Conservation (phyloP, 1,140 invertebrate species). For the Dreissena polymorpha region DNA sequence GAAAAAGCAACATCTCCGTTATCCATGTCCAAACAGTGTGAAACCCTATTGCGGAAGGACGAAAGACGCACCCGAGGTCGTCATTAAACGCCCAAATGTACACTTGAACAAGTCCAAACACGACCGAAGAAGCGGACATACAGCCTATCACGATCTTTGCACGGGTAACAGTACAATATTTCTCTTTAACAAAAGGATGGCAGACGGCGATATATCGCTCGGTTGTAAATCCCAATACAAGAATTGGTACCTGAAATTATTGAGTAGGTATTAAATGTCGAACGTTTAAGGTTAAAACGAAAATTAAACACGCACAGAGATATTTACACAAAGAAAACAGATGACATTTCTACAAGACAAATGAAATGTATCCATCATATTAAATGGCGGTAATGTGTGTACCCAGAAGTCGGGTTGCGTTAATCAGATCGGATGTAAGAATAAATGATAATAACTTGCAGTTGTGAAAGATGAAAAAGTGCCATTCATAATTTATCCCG, state of each 20-base stretch:
- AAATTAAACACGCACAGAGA: too few relatives aligned
- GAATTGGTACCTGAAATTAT: slow-evolving; percentile 45
- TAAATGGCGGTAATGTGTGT: too few relatives aligned
- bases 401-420: too few relatives aligned
- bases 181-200: slow-evolving; percentile 87
- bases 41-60: slow-evolving; percentile 4
- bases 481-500: too few relatives aligned
- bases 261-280: too few relatives aligned
- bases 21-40: slow-evolving; percentile 65
- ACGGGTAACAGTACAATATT: slow-evolving; percentile 87
- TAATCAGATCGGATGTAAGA: too few relatives aligned
- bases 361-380: too few relatives aligned
- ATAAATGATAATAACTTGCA: too few relatives aligned
- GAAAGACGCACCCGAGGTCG: not conserved
- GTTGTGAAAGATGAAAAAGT: too few relatives aligned
- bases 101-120: slow-evolving; percentile 38
- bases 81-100: slow-evolving; percentile 56
- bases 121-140: slow-evolving; percentile 25
- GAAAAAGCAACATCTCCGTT: slow-evolving; percentile 69
- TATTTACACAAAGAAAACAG: too few relatives aligned
- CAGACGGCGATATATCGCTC: slow-evolving; percentile 90
- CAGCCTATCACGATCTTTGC: slow-evolving; percentile 84
- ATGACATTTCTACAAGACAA: too few relatives aligned
- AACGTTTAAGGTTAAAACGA: too few relatives aligned
- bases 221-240: slow-evolving; percentile 87